Evolutionary conservation across 1,140 invertebrate species (phyloP).

Genomic region (Limonius californicus): DNA sequence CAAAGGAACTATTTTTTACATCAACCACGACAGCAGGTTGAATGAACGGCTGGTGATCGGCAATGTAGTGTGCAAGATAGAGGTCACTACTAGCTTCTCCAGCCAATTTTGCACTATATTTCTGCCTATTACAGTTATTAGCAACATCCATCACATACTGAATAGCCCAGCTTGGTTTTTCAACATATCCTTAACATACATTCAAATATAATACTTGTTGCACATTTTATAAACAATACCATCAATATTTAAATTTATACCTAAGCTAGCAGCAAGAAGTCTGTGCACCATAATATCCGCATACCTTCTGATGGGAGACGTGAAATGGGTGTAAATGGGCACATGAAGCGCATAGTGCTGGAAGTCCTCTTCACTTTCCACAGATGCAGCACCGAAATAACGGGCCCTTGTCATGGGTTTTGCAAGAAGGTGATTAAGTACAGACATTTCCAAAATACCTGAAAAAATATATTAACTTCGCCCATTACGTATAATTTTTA

Average conservation of each 20-base stretch:
- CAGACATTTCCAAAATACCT: constrained; percentile 57
- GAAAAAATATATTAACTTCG: too few species aligned
- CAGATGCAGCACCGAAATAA: constrained; percentile 55
- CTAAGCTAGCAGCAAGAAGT: constrained; percentile 57
- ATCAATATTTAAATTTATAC: too few species aligned
- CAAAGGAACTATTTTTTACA: constrained; percentile 74
- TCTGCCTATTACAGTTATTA: constrained; percentile 79
- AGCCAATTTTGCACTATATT: constrained; percentile 76
- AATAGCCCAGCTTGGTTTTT: constrained; percentile 52
- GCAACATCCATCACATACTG: constrained; percentile 58
- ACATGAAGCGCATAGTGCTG: constrained; percentile 85
- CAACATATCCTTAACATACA: constrained; percentile 42
- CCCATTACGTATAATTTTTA: too few species aligned
- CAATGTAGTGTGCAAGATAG: constrained; percentile 76
- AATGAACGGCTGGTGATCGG: constrained; percentile 60
- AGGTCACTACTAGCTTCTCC: constrained; percentile 76
- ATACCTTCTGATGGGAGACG: constrained; percentile 92
- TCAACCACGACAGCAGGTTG: constrained; percentile 74
- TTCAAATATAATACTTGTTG: neutral
- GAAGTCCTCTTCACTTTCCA: constrained; percentile 54
- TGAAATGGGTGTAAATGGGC: constrained; percentile 92
- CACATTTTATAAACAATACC: too few species aligned
- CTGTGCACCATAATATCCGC: constrained; percentile 89
- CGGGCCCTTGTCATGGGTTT: constrained; percentile 79
- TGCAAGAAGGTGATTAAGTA: constrained; percentile 67